phyloP scores from a whole-genome alignment of 2,888 invertebrate species.

The Acleris literana region DNA sequence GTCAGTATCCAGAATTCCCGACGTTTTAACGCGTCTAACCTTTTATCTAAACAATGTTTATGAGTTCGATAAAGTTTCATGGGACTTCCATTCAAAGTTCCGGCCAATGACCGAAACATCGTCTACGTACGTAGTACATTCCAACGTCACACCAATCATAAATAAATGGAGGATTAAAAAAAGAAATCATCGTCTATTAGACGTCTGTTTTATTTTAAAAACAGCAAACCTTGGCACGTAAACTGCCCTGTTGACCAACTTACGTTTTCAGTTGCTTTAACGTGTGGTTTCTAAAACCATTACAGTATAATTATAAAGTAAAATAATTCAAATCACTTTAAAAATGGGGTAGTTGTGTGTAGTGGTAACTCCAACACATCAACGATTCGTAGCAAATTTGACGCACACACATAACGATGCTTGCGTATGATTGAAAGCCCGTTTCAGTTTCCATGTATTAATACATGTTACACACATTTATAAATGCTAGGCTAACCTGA shows the following conservation, averaged over 20 bases:
- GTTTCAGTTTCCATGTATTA: no score
- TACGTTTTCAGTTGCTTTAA: slow-evolving; percentile 9
- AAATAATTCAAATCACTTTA: no score
- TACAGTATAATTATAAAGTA: no score
- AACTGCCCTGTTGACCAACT: slow-evolving; percentile 6
- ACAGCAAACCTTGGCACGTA: slow-evolving; percentile 11
- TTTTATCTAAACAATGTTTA: slow-evolving; percentile 36
- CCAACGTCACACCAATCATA: slow-evolving; percentile 4
- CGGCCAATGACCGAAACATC: slow-evolving; percentile 20
- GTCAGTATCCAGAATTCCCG: slow-evolving; percentile 18
- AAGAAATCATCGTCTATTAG: slow-evolving; percentile 22
- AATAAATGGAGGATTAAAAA: slow-evolving; percentile 7
- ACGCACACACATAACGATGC: no score
- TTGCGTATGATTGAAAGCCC: no score
- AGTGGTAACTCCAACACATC: no score
- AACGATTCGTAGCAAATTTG: no score
- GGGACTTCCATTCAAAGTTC: slow-evolving; percentile 27
- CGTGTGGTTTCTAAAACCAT: not conserved
- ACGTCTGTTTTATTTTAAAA: slow-evolving; percentile 1
- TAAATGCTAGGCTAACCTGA: not conserved
- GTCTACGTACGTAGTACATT: slow-evolving; percentile 16
- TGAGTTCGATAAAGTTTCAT: slow-evolving; percentile 29
- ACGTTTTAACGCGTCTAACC: slow-evolving; percentile 28
- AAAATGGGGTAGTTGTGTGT: no score
- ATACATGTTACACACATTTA: no score